Percentiles rank a stretch among this genome's conserved stretches.
phyloP scores from a whole-genome alignment of 2,113 vertebrate species.

The Myotis davidii region DNA sequence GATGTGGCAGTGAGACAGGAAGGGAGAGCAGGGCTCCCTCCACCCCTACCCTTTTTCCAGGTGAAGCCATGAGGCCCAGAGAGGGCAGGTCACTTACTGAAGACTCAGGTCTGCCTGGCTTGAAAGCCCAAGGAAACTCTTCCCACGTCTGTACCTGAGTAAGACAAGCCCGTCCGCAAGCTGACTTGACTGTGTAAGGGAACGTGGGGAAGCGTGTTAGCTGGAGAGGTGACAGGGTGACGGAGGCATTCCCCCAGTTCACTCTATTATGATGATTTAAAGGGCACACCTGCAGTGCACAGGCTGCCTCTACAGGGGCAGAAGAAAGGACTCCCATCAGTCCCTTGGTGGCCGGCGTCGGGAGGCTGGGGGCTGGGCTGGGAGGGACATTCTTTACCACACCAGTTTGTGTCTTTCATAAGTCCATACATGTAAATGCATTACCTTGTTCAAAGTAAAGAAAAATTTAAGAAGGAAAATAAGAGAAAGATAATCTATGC shows the following conservation, averaged over 20 bases:
- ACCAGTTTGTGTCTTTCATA: not conserved
- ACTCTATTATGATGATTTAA: not conserved
- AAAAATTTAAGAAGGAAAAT: slow-evolving; percentile 14
- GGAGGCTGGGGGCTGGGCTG: not conserved
- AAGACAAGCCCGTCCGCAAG: not conserved
- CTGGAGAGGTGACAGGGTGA: not conserved
- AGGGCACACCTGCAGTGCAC: not conserved
- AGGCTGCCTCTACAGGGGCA: not conserved
- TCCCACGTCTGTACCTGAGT: not conserved
- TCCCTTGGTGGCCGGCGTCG: not conserved
- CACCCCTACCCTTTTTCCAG: not conserved
- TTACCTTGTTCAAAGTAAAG: not conserved
- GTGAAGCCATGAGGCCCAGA: not conserved
- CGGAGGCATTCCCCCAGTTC: not conserved
- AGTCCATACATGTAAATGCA: not conserved
- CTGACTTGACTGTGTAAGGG: not conserved
- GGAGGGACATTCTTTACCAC: not conserved
- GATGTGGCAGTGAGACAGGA: not conserved
- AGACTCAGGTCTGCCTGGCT: not conserved
- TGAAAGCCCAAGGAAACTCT: not conserved
- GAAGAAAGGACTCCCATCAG: not conserved
- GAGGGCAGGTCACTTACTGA: not conserved
- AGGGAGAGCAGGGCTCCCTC: not conserved
- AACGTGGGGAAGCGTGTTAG: not conserved
- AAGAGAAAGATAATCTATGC: not conserved